Base-by-base conservation (phyloP, 1,140 invertebrate species). In the Aphaenogaster ashmeadi region DNA sequence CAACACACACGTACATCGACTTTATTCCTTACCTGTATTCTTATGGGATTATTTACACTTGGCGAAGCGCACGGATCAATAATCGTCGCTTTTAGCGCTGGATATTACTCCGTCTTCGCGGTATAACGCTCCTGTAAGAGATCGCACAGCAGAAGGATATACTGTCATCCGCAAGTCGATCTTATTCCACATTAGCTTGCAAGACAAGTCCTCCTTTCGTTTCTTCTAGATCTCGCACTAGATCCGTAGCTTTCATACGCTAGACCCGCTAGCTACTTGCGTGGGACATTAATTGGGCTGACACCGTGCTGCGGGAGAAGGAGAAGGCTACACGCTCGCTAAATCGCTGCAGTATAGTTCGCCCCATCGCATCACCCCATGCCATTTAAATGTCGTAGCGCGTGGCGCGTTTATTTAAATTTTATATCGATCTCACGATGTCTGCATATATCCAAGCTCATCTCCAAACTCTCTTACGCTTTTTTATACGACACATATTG, bases 391-490 rank as follows among this genome's bases (percentile, higher is more conserved):
- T 75, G 67, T 58, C 67, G 80, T 83, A 15, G 52, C 54, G 50
- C 41, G 50, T 54, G 41, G 44, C 80, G 80, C 36, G 80, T 84
- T 84, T 84, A 84, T 84, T 84, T 75, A 74, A 84, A 84, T 75
- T 84, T 84, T 58, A 81, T 56, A 62, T 74, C 80, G 41, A 74
- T 58, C 80, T 60, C 54, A 60, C 27, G 69, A 74, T 74, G 41
- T 75, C 41, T 47, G 54, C 52, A 74, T 72, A 83, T 15, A 47
- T 44, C 50, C 38, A 69, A 58, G 21, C 41, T 83, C 80, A 83
- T 60, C 67, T 83, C 27, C 38, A 47, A 74, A 44, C 58, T 64
- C 54, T 83, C 54, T 60, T 74, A 60, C 54, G 54, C 47, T 69
- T 67, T 58, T 67, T 56, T 54, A 52, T 41, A 71, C 66, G 21